Evolutionary conservation across 2,113 vertebrate species (phyloP).

Genomic region (Hyla sarda): DNA sequence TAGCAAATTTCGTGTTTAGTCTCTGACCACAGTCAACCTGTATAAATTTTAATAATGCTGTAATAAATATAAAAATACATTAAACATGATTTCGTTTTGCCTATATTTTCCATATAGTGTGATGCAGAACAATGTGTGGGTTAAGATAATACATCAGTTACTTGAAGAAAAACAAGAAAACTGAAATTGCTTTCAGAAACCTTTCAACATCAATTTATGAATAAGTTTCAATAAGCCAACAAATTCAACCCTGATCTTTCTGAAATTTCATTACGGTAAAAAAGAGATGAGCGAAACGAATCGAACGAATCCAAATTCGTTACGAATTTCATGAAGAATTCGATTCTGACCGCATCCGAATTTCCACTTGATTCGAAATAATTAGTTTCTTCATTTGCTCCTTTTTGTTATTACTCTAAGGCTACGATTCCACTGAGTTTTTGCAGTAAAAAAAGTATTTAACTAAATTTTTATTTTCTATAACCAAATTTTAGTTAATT

Average conservation of each 20-base stretch:
- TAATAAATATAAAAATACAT: background rate
- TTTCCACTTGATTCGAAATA: too few species aligned
- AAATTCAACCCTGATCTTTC: conserved; percentile 2
- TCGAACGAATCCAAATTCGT: too few species aligned
- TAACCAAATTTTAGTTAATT: too few species aligned
- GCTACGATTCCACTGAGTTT: too few species aligned
- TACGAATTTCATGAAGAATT: too few species aligned
- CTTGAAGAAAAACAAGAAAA: conserved; percentile 11
- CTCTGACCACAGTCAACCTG: background rate
- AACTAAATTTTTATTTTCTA: too few species aligned
- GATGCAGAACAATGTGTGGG: background rate
- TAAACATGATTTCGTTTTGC: background rate
- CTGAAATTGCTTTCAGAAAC: conserved; percentile 25
- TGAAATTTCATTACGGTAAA: background rate
- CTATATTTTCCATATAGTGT: background rate
- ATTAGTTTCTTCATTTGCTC: too few species aligned
- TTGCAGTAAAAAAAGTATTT: too few species aligned
- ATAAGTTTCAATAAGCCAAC: conserved; percentile 12
- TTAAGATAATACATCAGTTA: conserved; percentile 1
- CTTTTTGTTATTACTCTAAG: too few species aligned
- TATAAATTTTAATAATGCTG: background rate
- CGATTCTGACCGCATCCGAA: too few species aligned
- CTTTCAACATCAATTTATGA: conserved; percentile 31
- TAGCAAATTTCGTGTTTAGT: background rate
- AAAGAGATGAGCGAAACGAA: too few species aligned